Evolutionary conservation across 2,797 vertebrate species (phyloP).

Genomic region (Phyllotis vaccarum): DNA sequence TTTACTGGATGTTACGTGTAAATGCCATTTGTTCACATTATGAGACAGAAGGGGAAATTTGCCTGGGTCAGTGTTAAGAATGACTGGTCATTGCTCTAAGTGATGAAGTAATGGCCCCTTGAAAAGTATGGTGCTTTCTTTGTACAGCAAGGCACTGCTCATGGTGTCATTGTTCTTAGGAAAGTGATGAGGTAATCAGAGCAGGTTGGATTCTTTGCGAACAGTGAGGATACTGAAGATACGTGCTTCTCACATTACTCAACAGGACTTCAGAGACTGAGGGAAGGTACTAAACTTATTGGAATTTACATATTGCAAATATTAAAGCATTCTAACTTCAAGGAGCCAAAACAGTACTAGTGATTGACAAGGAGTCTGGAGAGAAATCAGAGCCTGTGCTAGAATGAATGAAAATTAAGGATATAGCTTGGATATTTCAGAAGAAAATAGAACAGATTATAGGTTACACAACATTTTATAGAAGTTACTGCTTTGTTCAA

Average conservation of each 20-base stretch:
- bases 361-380: not conserved
- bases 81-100: not conserved
- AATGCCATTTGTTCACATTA: not conserved
- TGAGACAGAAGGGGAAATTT: constrained; percentile 17
- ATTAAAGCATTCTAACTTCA: not conserved
- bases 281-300: not conserved
- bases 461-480: not conserved
- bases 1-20: not conserved
- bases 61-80: not conserved
- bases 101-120: not conserved
- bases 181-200: constrained; percentile 27
- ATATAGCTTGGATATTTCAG: not conserved
- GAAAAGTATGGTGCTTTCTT: not conserved
- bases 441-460: not conserved
- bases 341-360: not conserved
- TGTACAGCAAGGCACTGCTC: not conserved
- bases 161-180: not conserved
- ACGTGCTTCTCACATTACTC: not conserved
- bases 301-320: constrained; percentile 46
- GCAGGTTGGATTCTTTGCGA: not conserved
- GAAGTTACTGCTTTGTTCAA: not conserved
- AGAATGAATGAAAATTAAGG: not conserved
- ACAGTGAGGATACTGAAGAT: not conserved
- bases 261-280: not conserved
- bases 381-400: not conserved